These are phyloP conservation scores for Pristionchus exspectatus DNA, from an alignment of 2,888 invertebrate genomes.

Conservation along the genomic window DNA sequence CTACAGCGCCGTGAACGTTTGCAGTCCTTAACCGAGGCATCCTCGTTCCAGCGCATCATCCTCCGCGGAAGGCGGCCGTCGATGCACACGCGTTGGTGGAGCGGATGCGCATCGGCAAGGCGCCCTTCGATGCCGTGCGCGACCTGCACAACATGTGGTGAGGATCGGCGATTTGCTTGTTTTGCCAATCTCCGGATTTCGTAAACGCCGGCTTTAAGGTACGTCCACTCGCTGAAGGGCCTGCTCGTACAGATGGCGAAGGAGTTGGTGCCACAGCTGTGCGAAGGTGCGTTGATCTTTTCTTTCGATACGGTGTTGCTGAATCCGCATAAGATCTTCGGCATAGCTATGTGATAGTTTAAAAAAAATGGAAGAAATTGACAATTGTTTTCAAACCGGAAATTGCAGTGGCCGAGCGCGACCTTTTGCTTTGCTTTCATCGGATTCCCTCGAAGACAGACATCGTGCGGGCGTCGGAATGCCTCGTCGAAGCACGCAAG, in stretches of 20 bases:
- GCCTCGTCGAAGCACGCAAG: neutral
- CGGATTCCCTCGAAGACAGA: conserved; percentile 35
- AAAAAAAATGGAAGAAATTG: too few species aligned
- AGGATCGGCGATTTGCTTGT: too few species aligned
- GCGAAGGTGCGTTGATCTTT: neutral
- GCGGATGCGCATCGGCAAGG: conserved; percentile 17
- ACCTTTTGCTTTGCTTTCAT: conserved; percentile 35
- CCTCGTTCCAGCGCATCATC: neutral
- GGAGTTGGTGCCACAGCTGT: conserved; percentile 20
- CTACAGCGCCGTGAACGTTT: too few species aligned
- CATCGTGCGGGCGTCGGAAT: conserved; percentile 30
- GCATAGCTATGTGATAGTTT: too few species aligned
- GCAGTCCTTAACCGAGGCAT: neutral
- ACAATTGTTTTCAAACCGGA: too few species aligned
- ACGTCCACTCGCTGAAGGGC: conserved; percentile 48
- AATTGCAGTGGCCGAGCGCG: conserved; percentile 33
- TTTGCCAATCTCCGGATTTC: neutral
- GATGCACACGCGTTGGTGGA: neutral
- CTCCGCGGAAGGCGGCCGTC: neutral
- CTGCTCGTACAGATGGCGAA: conserved; percentile 45
- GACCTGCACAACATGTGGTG: conserved; percentile 53
- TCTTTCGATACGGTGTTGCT: too few species aligned
- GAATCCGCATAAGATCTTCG: too few species aligned
- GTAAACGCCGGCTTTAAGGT: neutral
- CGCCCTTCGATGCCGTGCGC: conserved; percentile 15